Base-by-base conservation (phyloP, 1,140 invertebrate genomes). In the Ips typographus region DNA sequence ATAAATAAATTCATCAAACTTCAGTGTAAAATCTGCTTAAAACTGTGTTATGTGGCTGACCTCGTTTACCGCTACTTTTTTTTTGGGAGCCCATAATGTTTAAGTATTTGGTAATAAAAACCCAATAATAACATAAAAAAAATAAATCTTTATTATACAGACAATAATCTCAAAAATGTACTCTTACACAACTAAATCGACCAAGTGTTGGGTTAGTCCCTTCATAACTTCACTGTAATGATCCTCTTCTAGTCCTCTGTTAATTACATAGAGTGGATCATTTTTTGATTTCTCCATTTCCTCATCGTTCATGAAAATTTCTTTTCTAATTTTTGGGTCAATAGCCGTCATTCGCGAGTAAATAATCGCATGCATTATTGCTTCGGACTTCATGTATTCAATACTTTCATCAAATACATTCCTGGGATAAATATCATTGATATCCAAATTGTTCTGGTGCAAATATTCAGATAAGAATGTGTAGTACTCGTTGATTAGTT, bases 401-500 rank as follows among this genome's bases (percentile, higher is more conserved):
- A 70, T 4, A 37, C 53, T 58, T 44, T 58, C 56, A 0, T 64
- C 47, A 36, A 64, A 70, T 36, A 49, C 37, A 4, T 41, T 38
- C 40, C 40, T 64, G 36, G 61, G 42, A 49, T 49, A 72, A 6
- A 72, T 36, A 41, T 62, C 5, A n/a, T 61, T 41, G 8, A 57
- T 3, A 22, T 66, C 41, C 36, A 70, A 5, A 36, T 61, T 8
- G 41, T 53, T 62, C 22, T 49, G 38, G 39, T 40, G 22, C 4
- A 72, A 51, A 37, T 55, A 47, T 8, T 43, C 61, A 6, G 56
- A 37, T 2, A 72, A n/a, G 6, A 49, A 41, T 36, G 22, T 51
- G 7, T 72, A 66, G 44, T 72, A 72, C 3, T 57, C 57, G 0
- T 65, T 59, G 0, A 72, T 4, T 8, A 66, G 8, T 52, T 47